These are phyloP conservation scores for Atlantisia rogersi DNA, from an alignment of 2,113 vertebrate species.

Conservation along the genomic window DNA sequence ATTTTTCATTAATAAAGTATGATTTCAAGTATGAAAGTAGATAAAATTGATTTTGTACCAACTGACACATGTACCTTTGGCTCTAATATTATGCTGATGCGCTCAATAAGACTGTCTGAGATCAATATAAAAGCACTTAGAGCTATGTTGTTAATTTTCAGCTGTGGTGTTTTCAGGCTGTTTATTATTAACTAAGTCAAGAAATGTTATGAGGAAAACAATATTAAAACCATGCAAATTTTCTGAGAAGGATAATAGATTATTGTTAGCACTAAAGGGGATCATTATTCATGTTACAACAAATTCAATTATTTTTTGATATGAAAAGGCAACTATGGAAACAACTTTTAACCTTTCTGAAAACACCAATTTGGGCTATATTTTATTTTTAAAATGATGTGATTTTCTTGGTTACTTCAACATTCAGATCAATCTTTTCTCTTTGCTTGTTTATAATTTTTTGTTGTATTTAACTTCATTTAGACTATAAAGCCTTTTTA, in stretches of 20 bases:
- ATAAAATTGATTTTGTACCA: constrained; percentile 15
- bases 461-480: neutral
- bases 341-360: neutral
- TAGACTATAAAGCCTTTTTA: neutral
- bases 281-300: neutral
- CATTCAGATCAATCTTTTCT: neutral
- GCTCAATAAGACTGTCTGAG: neutral
- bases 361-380: neutral
- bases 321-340: neutral
- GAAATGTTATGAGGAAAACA: neutral
- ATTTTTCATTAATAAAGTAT: constrained; percentile 7
- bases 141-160: neutral
- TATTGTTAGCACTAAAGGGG: neutral
- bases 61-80: neutral
- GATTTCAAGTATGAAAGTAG: neutral
- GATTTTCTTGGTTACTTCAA: neutral
- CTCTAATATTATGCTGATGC: neutral
- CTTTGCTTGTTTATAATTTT: neutral
- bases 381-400: neutral
- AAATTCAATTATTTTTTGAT: neutral
- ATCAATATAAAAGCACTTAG: neutral
- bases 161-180: neutral
- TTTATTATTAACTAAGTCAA: neutral
- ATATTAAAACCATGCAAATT: neutral
- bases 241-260: neutral